Evolutionary conservation across 1,140 invertebrate genomes (phyloP).

Genomic region (Brachionus sp.): DNA sequence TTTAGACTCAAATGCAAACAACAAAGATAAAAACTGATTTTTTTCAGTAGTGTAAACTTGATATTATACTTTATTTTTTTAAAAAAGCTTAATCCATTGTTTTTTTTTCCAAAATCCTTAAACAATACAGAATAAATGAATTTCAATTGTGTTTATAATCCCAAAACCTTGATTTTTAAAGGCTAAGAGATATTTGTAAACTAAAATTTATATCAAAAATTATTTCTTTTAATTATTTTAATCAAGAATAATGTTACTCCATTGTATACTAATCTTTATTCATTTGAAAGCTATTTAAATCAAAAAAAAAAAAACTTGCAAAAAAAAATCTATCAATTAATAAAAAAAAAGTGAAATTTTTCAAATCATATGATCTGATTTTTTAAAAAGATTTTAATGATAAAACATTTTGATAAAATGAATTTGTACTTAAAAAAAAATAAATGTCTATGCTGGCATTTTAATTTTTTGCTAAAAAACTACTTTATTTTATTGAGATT

Average conservation of each 20-base stretch:
- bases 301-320: too few species aligned
- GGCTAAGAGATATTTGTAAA: background rate
- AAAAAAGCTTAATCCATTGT: background rate
- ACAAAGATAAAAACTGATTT: background rate
- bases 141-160: background rate
- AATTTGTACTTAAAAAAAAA: too few species aligned
- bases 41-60: background rate
- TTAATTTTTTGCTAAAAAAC: too few species aligned
- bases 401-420: too few species aligned
- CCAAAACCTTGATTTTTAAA: background rate
- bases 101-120: background rate
- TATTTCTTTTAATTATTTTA: background rate
- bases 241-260: background rate
- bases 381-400: too few species aligned
- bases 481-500: too few species aligned
- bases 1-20: background rate
- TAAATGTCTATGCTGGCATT: too few species aligned
- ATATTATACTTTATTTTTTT: background rate
- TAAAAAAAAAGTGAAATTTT: too few species aligned
- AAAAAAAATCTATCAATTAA: too few species aligned
- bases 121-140: background rate
- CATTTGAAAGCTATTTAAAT: background rate
- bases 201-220: background rate
- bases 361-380: too few species aligned
- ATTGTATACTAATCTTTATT: background rate